phyloP scores from a whole-genome alignment of 2,113 vertebrate genomes.

The Lontra canadensis region DNA sequence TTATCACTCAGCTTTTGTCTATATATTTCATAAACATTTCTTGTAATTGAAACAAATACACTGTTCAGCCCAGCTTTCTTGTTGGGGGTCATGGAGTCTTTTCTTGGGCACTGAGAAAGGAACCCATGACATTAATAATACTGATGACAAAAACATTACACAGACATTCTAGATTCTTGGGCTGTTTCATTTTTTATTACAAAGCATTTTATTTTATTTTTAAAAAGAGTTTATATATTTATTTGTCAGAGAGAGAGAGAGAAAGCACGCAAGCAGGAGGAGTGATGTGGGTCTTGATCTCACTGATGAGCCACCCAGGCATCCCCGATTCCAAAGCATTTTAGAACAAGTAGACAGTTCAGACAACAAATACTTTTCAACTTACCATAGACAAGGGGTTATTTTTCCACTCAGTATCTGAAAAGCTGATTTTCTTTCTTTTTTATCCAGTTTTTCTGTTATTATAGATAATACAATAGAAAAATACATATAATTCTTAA shows the following conservation, averaged over 20 bases:
- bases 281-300: too few relatives aligned
- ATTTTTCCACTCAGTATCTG: not conserved
- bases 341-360: not conserved
- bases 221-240: too few relatives aligned
- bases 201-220: not conserved
- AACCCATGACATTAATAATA: not conserved
- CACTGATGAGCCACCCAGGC: too few relatives aligned
- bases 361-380: not conserved
- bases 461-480: not conserved
- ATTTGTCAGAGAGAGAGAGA: too few relatives aligned
- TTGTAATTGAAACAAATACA: not conserved
- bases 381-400: not conserved
- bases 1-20: not conserved
- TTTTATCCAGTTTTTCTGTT: not conserved
- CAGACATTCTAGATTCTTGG: not conserved
- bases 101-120: not conserved
- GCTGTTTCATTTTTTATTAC: not conserved
- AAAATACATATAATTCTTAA: not conserved
- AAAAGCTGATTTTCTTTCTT: not conserved
- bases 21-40: not conserved
- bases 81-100: too few relatives aligned
- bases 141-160: not conserved
- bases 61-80: not conserved
- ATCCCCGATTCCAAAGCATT: not conserved
- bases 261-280: too few relatives aligned